These are phyloP conservation scores for Alligator sinensis DNA, from an alignment of 2,113 vertebrate genomes.

Conservation along the genomic window DNA sequence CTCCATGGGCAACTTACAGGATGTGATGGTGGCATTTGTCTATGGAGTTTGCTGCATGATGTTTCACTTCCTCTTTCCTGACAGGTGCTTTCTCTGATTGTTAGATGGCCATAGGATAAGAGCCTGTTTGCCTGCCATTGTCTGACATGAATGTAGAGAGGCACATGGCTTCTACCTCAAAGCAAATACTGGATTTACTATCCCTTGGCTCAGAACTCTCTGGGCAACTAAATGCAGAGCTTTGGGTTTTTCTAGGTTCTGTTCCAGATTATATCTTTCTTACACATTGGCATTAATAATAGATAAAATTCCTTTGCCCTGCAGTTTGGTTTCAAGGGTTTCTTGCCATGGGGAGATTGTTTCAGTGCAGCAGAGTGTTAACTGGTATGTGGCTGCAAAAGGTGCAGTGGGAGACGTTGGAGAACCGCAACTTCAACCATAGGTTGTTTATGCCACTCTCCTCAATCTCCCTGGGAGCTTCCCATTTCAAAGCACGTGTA, in stretches of 20 bases:
- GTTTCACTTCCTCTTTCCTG: slow-evolving; percentile 26
- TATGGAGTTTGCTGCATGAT: not conserved
- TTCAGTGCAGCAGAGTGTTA: not conserved
- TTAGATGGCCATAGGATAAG: not conserved
- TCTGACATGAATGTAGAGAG: slow-evolving; percentile 10
- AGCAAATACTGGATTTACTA: slow-evolving; percentile 21
- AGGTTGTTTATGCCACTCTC: not conserved
- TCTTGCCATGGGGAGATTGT: slow-evolving; percentile 20
- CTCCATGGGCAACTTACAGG: not conserved
- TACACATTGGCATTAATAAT: slow-evolving; percentile 31
- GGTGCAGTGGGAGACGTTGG: not conserved
- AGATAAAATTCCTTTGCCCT: slow-evolving; percentile 26
- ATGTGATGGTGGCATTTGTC: not conserved
- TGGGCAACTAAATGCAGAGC: slow-evolving; percentile 60
- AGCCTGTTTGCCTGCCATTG: not conserved
- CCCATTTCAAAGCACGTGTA: not conserved
- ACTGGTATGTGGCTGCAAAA: not conserved
- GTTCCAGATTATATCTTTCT: slow-evolving; percentile 35
- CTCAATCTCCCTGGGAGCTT: not conserved
- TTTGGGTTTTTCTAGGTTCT: slow-evolving; percentile 45
- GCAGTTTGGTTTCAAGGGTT: not conserved
- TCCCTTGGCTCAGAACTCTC: slow-evolving; percentile 38
- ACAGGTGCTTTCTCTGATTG: not conserved
- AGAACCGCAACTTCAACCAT: not conserved
- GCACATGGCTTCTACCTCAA: slow-evolving; percentile 33